Evolutionary conservation across 2,797 vertebrate species (phyloP), one percentile per base, ranked within the genome.

Genomic region (Myotis daubentonii): DNA sequence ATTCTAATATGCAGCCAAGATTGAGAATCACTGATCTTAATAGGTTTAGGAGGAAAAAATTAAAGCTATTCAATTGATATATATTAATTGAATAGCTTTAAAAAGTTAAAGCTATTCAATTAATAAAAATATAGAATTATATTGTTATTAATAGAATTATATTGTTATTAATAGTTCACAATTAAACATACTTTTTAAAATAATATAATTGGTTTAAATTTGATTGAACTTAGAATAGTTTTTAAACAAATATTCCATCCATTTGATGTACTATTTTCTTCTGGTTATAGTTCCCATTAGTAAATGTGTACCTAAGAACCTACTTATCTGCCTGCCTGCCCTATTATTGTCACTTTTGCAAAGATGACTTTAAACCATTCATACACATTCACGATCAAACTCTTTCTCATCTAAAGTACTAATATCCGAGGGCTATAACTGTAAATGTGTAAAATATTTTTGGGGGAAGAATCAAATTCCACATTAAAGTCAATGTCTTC

Each of bases 161-260:
- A 20, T 33, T 80, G 15, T 75, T 44, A 82, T 80, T 75, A 75
- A 80, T 30, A 75, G 33, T 11, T 82, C 1, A 28, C 8, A 71
- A 78, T n/a, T 36, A n/a, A 57, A 86, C 86, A 74, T 89, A 65
- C 60, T 87, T 62, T 88, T 62, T 71, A 86, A 74, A 95, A 16
- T 10, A 38, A 3, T 30, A 15, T 38, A 78, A 75, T 51, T 82
- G 12, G 2, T 44, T 70, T 81, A 20, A 60, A 80, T 79, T 80
- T 71, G 17, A 92, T 36, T 72, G 23, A 82, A 44, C 36, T 87
- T 74, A 75, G 6, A 87, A 44, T 78, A 83, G 20, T 38, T 47
- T 51, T 84, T 19, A 44, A 70, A n/a, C 12, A 65, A 49, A 36
- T 55, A 75, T 68, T 88, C 33, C 74, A 90, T 80, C 66, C 5